Evolutionary conservation across 1,140 invertebrate genomes (phyloP), one percentile per base, ranked within the genome.

Genomic region (Listronotus bonariensis): DNA sequence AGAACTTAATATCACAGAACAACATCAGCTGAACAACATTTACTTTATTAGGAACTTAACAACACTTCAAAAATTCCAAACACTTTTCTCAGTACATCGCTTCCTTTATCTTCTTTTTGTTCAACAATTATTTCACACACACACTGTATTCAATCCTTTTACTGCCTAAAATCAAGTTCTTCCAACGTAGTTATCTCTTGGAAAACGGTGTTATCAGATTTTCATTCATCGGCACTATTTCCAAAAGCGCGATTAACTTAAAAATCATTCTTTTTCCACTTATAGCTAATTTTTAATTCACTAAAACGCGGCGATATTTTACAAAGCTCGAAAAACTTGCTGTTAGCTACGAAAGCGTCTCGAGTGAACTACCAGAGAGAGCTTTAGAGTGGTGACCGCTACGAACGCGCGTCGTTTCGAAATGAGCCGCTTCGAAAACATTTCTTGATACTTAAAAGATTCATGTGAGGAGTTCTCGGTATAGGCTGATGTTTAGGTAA

Each of bases 371-470:
- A 7, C 8, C 32, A n/a, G 15, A n/a, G 6, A 7, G 36, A 14
- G 8, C 42, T 20, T 7, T 26, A 15, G 46, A 31, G 6, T 38
- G 46, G 20, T 52, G 31, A 60, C 58, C 46, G 38, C 49, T n/a
- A 10, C 32, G 12, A 59, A 49, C 31, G 32, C 45, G 18, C 26
- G 46, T 55, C 36, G 31, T 40, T 34, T 64, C 43, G 32, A 17
- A 64, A 64, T 64, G 49, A 64, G 61, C 40, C 18, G 43, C 14
- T 64, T 56, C 49, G 51, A 34, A 64, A 34, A 55, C 61, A 45
- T 31, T 55, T 56, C 61, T 56, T 32, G 52, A 64, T 64, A 64
- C 61, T 64, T 64, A 61, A 61, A 43, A 42, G 55, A 46, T 41
- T 46, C 15, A 55, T 18, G 36, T 14, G 53, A 42, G 59, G 48